These are phyloP conservation scores for Chitala chitala DNA, from an alignment of 2,113 vertebrate genomes.

Conservation along the genomic window DNA sequence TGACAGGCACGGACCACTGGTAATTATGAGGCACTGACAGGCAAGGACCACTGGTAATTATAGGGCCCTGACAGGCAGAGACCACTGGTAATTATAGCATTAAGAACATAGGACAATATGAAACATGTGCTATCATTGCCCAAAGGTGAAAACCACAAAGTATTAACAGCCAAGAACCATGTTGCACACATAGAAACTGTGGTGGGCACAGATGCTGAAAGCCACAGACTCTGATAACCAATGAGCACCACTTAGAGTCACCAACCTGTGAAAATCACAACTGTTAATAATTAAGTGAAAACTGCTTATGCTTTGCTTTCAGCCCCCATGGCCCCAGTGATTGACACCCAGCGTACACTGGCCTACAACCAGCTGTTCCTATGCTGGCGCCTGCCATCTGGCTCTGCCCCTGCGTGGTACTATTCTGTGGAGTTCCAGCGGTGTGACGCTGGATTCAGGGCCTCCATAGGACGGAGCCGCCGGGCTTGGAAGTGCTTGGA, in stretches of 20 bases:
- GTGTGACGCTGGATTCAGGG: constrained; percentile 65
- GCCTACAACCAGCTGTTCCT: constrained; percentile 95
- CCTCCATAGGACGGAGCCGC: constrained; percentile 67
- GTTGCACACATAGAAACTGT: too few species aligned
- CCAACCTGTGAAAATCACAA: neutral
- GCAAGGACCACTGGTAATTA: too few species aligned
- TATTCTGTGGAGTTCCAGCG: constrained; percentile 90
- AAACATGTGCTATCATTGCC: too few species aligned
- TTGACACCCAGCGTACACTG: constrained; percentile 89
- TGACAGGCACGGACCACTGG: too few species aligned
- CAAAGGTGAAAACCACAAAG: too few species aligned
- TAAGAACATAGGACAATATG: too few species aligned
- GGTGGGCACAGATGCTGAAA: too few species aligned
- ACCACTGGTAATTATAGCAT: too few species aligned
- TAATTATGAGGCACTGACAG: too few species aligned
- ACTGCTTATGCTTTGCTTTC: constrained; percentile 21
- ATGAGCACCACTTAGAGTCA: neutral
- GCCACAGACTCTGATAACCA: neutral
- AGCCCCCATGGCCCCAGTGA: constrained; percentile 87
- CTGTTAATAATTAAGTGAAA: neutral
- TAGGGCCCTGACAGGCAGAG: too few species aligned
- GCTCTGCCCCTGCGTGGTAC: constrained; percentile 84
- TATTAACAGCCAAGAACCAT: too few species aligned
- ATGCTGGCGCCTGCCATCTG: constrained; percentile 84
- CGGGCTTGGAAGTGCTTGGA: constrained; percentile 86